Evolutionary conservation across 2,797 vertebrate genomes (phyloP), one percentile per base, ranked within the genome.

Genomic region (Bovichtus variegatus): DNA sequence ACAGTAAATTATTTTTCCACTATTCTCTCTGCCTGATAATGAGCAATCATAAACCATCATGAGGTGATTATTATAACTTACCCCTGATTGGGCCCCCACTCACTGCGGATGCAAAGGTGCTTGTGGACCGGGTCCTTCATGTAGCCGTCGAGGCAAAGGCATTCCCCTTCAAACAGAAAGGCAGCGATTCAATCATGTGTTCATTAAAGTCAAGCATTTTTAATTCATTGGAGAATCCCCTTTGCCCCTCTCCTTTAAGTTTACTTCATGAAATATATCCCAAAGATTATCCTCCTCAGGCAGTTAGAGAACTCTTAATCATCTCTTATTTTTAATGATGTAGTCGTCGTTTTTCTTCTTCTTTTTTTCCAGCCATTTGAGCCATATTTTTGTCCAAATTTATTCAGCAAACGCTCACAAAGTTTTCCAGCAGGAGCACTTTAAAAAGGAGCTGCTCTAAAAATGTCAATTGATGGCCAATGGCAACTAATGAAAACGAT

Each of bases 21-120:
- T 11, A 15, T 66, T 67, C 69, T 36, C 5, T 74, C 53, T 38
- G 25, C 16, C 73, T 25, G 31, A 59, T 88, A 73, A 83, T 71
- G 58, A 86, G 77, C 41, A 74, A 74, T 82, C 64, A 68, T 23
- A 29, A 71, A 68, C 23, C 53, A 57, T 63, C 55, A 47, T 59
- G 16, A 59, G 60, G 50, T 73, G 49, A 80, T 87, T 71, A 79
- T 63, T 62, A 76, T 67, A 46, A 91, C 98, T 96, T 94, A 99
- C 98, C 98, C 98, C 84, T 99, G 98, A 94, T 99, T 99, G 0
- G 96, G 97, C 15, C 98, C 98, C 98, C 98, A 99, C 85, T 99
- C 98, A 0, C 99, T 99, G 71, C 98, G 96, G 91, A 99, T 99
- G 93, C 98, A 99, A 72, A 99, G 97, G 68, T 99, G 97, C 85